These are phyloP conservation scores for Aphaenogaster ashmeadi DNA, from an alignment of 1,140 invertebrate genomes.

Conservation along the genomic window DNA sequence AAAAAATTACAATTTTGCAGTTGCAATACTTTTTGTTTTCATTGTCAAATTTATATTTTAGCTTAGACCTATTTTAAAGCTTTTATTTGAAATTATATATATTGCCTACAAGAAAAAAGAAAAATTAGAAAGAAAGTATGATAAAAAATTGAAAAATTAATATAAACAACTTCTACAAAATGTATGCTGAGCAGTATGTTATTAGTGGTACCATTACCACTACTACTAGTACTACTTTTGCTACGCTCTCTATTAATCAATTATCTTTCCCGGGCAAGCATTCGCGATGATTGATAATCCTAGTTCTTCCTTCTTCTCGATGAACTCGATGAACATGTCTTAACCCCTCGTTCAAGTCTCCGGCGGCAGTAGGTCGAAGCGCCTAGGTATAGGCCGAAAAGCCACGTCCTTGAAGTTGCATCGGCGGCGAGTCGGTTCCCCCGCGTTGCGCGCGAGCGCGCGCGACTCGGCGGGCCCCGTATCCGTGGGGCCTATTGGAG, in stretches of 20 bases:
- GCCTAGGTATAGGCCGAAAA: slow-evolving; percentile 51
- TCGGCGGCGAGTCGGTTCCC: slow-evolving; percentile 25
- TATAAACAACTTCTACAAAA: slow-evolving; percentile 12
- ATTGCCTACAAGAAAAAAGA: not conserved
- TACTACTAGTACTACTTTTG: slow-evolving; percentile 17
- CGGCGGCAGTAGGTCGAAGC: slow-evolving; percentile 50
- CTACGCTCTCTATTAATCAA: slow-evolving; percentile 48
- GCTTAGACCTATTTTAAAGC: not conserved
- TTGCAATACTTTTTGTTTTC: not conserved
- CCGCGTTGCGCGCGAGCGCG: slow-evolving; percentile 17
- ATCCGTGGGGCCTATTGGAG: not conserved
- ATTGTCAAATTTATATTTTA: not conserved
- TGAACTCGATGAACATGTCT: slow-evolving; percentile 48
- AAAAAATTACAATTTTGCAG: not conserved
- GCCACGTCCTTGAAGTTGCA: slow-evolving; percentile 57
- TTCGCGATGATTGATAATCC: slow-evolving; percentile 43
- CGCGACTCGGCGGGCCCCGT: not conserved
- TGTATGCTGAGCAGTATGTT: not conserved
- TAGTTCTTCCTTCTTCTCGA: slow-evolving; percentile 16
- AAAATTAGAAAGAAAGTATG: not conserved
- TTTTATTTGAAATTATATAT: not conserved
- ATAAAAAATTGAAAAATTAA: slow-evolving; percentile 20
- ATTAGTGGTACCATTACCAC: slow-evolving; percentile 30
- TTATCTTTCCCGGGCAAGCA: slow-evolving; percentile 21
- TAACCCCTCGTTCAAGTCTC: slow-evolving; percentile 48